Evolutionary conservation across 2,113 vertebrate genomes (phyloP).

Genomic region (Chaetorhynchus papuensis): DNA sequence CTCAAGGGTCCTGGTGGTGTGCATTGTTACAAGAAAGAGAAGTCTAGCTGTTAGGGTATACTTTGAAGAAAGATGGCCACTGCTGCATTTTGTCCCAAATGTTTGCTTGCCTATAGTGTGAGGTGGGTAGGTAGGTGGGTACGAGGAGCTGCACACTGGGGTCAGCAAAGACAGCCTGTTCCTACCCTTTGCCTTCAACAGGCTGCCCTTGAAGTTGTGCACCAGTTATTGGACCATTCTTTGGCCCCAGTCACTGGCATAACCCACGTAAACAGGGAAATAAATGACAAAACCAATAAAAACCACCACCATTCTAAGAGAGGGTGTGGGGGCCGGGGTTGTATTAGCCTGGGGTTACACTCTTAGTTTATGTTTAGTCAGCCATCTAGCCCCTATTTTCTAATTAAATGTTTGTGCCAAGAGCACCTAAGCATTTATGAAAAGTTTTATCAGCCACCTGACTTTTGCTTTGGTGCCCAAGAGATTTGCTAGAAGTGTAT

Average conservation of each 20-base stretch:
- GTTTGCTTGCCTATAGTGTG: not conserved
- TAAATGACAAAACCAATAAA: not conserved
- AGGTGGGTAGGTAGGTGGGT: rapidly evolving
- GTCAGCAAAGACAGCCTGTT: not conserved
- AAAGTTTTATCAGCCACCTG: not conserved
- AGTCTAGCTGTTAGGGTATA: not conserved
- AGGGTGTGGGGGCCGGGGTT: not conserved
- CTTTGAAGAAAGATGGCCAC: not conserved
- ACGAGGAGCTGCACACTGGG: not conserved
- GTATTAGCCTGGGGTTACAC: not conserved
- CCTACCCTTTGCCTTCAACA: not conserved
- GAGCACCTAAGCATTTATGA: not conserved
- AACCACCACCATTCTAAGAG: not conserved
- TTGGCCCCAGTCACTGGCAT: not conserved
- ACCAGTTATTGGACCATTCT: not conserved
- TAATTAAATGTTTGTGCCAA: not conserved
- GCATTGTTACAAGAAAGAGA: not conserved
- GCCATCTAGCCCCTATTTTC: not conserved
- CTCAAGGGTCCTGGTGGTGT: not conserved
- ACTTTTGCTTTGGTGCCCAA: not conserved
- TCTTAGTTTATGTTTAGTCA: not conserved
- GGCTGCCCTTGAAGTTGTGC: not conserved
- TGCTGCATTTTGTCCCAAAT: not conserved
- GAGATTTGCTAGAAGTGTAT: not conserved
- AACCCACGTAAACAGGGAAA: not conserved